Conservation (phyloP, 2,888 invertebrate genomes). For the Leucozona laternaria region DNA sequence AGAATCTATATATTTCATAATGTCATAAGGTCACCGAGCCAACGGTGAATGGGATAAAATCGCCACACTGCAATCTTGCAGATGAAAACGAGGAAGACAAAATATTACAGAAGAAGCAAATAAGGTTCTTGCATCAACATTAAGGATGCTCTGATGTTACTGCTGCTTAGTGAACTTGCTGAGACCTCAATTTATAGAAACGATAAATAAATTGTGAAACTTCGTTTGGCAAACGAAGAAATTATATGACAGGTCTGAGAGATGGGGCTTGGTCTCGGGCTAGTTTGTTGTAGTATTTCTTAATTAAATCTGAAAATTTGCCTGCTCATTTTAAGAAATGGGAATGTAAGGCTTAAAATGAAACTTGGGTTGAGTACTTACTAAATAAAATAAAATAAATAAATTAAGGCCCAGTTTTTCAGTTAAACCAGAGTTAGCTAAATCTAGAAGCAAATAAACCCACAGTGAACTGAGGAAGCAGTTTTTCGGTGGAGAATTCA, state of each 20-base stretch:
- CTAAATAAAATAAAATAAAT: no score
- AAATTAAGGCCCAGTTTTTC: no score
- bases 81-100: conserved; percentile 30
- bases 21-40: conserved; percentile 71
- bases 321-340: neutral
- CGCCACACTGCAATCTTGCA: conserved; percentile 39
- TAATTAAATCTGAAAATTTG: conserved; percentile 48
- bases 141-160: conserved; percentile 43
- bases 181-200: conserved; percentile 76
- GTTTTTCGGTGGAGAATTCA: no score
- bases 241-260: conserved; percentile 62
- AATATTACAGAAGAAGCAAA: conserved; percentile 3
- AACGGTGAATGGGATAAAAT: conserved; percentile 54
- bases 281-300: conserved; percentile 42
- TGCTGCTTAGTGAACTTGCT: conserved; percentile 61
- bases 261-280: conserved; percentile 22
- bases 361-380: no score
- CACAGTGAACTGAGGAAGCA: no score
- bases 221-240: conserved; percentile 38
- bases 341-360: neutral
- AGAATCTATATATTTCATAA: conserved; percentile 71
- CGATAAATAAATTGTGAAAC: conserved; percentile 76
- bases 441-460: no score
- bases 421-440: no score
- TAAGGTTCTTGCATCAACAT: conserved; percentile 55